Base-by-base conservation (phyloP, 1,140 invertebrate genomes). In the Drosophila subpulchrella region DNA sequence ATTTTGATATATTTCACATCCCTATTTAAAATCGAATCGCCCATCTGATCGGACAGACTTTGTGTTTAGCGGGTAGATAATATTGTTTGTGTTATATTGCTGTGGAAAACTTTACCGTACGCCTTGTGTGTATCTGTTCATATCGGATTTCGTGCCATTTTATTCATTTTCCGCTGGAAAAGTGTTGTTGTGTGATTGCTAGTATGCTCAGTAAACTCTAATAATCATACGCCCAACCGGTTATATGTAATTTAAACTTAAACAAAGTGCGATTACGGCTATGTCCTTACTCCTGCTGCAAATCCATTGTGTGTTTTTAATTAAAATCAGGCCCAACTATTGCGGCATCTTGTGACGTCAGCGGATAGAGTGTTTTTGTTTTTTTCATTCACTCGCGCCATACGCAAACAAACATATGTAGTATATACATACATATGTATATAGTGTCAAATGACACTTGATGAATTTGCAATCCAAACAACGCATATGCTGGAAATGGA, bases 391-490 rank as follows among this genome's bases (percentile, higher is more conserved):
- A 6, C 47, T 46, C 59, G 59, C 65, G n/a, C 36, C 46, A 15
- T 11, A 12, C 51, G 20, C 38, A 56, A 27, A 13, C 34, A 70
- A 46, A 50, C 17, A 38, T 13, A 12, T 15, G 27, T 5, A 20
- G 1, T 20, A 20, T 20, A 20, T 46, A 36, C 20, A 24, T 27
- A 44, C 5, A 50, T 12, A n/a, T 4, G 13, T 24, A 34, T 17
- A 48, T 48, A 30, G 39, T 27, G 34, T 12, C 55, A 75, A 53
- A 42, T 66, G 39, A 65, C 53, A 75, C 73, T 75, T 75, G 47
- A 66, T 75, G 72, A 75, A 58, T 75, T 54, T 32, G 48, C 75
- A 75, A 65, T 53, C 46, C 47, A 58, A 48, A 56, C 41, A 56
- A 70, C 70, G 42, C 65, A 70, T 57, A 70, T 48, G 65, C 50